phyloP scores from a whole-genome alignment of 2,888 invertebrate genomes.

The Philhelius pedissequus region DNA sequence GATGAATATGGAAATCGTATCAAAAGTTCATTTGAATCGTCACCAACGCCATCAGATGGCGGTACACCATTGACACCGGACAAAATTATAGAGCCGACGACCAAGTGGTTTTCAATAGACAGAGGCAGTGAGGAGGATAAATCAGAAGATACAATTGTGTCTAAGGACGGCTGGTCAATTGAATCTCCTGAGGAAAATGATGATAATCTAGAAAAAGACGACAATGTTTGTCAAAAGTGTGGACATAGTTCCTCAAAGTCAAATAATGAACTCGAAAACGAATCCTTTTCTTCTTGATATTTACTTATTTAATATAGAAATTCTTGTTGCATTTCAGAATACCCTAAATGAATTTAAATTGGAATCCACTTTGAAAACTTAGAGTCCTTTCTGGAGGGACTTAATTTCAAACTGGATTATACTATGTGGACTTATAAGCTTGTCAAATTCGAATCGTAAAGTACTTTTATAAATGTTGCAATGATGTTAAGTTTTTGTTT shows the following conservation, averaged over 20 bases:
- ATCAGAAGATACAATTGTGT: constrained; percentile 44
- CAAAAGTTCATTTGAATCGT: constrained; percentile 68
- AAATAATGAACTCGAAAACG: constrained; percentile 33
- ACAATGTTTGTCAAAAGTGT: constrained; percentile 45
- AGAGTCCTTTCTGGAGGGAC: not conserved
- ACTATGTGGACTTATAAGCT: not conserved
- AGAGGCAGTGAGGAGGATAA: not conserved
- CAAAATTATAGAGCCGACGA: not conserved
- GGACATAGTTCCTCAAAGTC: constrained; percentile 30
- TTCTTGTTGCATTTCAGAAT: not conserved
- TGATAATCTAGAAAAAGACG: not conserved
- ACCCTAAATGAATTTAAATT: not conserved
- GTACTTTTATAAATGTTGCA: not conserved
- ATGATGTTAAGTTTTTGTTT: not conserved
- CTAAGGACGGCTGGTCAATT: constrained; percentile 63
- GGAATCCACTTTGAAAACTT: not conserved
- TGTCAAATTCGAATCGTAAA: not conserved
- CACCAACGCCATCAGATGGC: constrained; percentile 43
- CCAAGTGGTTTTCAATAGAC: constrained; percentile 47
- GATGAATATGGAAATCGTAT: constrained; percentile 70
- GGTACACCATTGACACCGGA: constrained; percentile 35
- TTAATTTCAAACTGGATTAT: not conserved
- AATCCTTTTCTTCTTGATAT: constrained; percentile 50
- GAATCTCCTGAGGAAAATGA: constrained; percentile 42
- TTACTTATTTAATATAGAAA: constrained; percentile 8